Conservation (phyloP, 2,113 vertebrate species). For the Polypterus bichir region DNA sequence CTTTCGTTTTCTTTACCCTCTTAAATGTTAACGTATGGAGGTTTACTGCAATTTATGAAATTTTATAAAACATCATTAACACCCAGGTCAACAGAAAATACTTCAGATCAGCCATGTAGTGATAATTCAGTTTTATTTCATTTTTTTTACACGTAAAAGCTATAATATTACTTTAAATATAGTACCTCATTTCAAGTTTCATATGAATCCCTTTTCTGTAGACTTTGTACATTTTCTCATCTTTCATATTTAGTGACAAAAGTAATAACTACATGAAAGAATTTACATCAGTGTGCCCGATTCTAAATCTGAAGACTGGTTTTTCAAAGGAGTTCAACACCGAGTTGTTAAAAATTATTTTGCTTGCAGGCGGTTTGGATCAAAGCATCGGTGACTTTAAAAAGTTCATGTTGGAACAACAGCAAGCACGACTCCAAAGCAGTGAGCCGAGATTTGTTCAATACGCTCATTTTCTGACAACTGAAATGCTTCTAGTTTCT, state of each 20-base stretch:
- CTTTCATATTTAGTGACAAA: conserved; percentile 33
- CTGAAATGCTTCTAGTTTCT: too few species aligned
- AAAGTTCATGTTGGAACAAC: too few species aligned
- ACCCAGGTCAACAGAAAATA: background rate
- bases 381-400: background rate
- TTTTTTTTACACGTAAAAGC: accelerated
- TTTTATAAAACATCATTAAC: background rate
- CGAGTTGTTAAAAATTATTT: conserved; percentile 18
- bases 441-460: too few species aligned
- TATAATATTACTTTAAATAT: accelerated
- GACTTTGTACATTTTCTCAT: conserved; percentile 21
- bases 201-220: conserved; percentile 21
- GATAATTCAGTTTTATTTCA: background rate
- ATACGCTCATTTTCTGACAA: too few species aligned
- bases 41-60: background rate
- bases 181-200: background rate
- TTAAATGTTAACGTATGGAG: background rate
- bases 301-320: conserved; percentile 27
- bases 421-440: too few species aligned
- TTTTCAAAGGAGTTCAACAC: conserved; percentile 24
- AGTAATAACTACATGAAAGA: conserved; percentile 39
- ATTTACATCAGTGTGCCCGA: conserved; percentile 27
- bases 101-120: background rate
- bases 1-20: background rate
- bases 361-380: conserved; percentile 20